Evolutionary conservation across 2,797 vertebrate genomes (phyloP), one percentile per base, ranked within the genome.

Genomic region (Arrhamphus sclerolepis): DNA sequence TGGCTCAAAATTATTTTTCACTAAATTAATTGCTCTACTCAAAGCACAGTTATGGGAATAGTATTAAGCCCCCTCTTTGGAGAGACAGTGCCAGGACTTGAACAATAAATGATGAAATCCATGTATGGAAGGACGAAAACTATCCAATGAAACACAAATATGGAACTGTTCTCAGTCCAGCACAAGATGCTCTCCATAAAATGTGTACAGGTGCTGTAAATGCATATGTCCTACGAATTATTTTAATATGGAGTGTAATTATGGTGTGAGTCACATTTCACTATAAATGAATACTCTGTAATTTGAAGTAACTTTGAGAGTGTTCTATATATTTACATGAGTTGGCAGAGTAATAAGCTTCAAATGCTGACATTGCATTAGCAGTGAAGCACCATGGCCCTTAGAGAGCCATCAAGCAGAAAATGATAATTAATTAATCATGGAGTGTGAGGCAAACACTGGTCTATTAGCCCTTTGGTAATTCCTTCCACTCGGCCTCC

Each of bases 391-490:
- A 71, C 75, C 66, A 21, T 62, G 66, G 83, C 77, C 88, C 87
- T 88, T 69, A 66, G 89, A 90, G 90, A 85, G 87, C 87, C 88
- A 90, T 91, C 87, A 88, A 90, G 88, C 88, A 89, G 86, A 91
- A 92, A 91, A 91, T 89, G 83, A 90, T 91, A 90, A 92, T 90
- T 89, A 92, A 92, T 92, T 89, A 90, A 92, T 92, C 85, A 91
- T 87, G 80, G 77, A 87, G 86, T 82, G 80, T 72, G 80, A 83
- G 75, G 78, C 80, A 83, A 85, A 84, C 81, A 82, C 72, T 11
- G 77, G 77, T 88, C 86, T 85, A 88, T 89, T 89, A 89, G 88
- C 78, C 86, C 82, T 80, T 80, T 85, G 86, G 85, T 90, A 85
- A 88, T 86, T 83, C 84, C 72, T 81, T 82, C 83, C 77, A 80